A percentile compares a stretch with the other conserved stretches of the same genome.
Evolutionary conservation across 1,140 invertebrate genomes (phyloP).

Genomic region (Adoxophyes honmai): DNA sequence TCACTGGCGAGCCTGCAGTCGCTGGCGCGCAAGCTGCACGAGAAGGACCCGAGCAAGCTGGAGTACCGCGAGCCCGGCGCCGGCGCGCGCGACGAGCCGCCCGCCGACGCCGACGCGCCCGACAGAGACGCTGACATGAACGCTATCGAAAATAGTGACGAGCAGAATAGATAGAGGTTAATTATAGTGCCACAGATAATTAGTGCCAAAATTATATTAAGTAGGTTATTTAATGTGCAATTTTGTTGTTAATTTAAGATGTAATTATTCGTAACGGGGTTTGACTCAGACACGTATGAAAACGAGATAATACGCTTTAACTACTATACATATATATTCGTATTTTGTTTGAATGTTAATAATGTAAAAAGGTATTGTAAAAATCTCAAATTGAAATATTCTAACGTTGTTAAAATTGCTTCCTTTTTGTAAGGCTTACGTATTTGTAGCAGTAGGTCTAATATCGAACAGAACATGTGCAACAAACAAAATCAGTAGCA

Average conservation of each 20-base stretch:
- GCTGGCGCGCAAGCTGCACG: constrained; percentile 89
- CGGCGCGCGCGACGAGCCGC: constrained; percentile 30
- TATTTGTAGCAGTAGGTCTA: constrained; percentile 55
- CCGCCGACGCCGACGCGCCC: constrained; percentile 30
- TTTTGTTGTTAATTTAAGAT: constrained; percentile 72
- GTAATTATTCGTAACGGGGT: constrained; percentile 63
- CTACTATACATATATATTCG: constrained; percentile 60
- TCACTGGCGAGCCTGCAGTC: constrained; percentile 89
- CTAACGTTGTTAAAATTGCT: constrained; percentile 72
- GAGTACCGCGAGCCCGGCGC: constrained; percentile 77
- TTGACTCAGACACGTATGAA: constrained; percentile 60
- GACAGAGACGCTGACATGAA: constrained; percentile 62
- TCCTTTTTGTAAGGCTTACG: constrained; percentile 64
- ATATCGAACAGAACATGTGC: constrained; percentile 18
- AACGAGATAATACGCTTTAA: constrained; percentile 74
- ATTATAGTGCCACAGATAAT: constrained; percentile 78
- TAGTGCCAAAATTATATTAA: constrained; percentile 78
- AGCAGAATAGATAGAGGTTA: constrained; percentile 65
- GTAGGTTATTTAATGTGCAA: constrained; percentile 76
- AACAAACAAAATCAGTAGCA: neutral
- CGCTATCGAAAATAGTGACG: constrained; percentile 63
- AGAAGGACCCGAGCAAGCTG: constrained; percentile 87
- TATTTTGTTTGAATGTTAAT: constrained; percentile 51
- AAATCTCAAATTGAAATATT: constrained; percentile 65
- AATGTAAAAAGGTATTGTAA: constrained; percentile 59